Base-by-base conservation (phyloP, 2,797 vertebrate species). In the Danionella dracula region DNA sequence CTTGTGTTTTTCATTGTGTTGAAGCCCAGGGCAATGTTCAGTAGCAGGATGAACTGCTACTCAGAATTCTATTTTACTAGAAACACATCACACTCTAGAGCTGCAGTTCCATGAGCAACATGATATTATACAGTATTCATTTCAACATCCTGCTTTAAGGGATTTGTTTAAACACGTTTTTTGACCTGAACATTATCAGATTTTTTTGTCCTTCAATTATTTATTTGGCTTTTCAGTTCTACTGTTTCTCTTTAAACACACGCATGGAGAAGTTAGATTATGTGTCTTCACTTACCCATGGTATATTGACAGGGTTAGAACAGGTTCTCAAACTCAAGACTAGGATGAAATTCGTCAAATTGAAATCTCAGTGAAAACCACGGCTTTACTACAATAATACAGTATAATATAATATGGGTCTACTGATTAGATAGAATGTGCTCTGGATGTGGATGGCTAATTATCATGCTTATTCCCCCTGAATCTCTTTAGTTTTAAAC, bases 61-160 rank as follows among this genome's bases (percentile, higher is more conserved):
- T 49, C n/a, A 23, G 12, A 67, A 67, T 40, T 58, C 19, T 42
- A 21, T 67, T 67, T 51, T 41, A 19, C 53, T 46, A 27, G 8
- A 35, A 41, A 40, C 41, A 42, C 29, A 15, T n/a, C n/a, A n/a
- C n/a, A 46, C 46, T 13, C n/a, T 12, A n/a, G 23, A 40, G 15
- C 13, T 31, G 27, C 42, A 20, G n/a, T n/a, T 19, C 20, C 21
- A 40, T 32, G 32, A 29, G 31, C 34, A 12, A 21, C 13, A 5
- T 11, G 13, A 13, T 27, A 10, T 59, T 59, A 27, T 40, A 48
- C 53, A 32, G 21, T 4, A 4, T 44, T 51, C 10, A 57, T 12
- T 27, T 40, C 21, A 17, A 41, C 35, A 62, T 11, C 5, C 46
- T 32, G 16, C 1, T 31, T 41, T 11, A 29, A 40, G 13, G 6